phyloP scores from a whole-genome alignment of 2,888 invertebrate genomes.

The Pristionchus arcanus region DNA sequence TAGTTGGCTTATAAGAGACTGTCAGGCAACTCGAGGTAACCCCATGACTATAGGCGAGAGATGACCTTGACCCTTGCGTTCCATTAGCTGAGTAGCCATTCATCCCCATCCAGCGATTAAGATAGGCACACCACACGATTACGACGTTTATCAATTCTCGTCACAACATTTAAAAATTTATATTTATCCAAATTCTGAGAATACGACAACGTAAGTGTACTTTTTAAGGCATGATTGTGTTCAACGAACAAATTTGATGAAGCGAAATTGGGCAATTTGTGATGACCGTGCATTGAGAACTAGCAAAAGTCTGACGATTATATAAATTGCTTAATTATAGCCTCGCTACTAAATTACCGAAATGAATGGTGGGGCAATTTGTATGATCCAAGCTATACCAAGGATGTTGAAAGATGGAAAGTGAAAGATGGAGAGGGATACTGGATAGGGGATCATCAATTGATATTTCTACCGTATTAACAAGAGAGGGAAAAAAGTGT shows the following conservation, averaged over 20 bases:
- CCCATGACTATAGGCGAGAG: not conserved
- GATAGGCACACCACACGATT: conserved; percentile 25
- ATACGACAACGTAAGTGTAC: conserved; percentile 24
- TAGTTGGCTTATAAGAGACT: not conserved
- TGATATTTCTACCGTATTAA: conserved; percentile 32
- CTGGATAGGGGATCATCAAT: conserved; percentile 29
- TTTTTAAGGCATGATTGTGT: conserved; percentile 15
- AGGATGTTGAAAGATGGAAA: not conserved
- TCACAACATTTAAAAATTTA: not conserved
- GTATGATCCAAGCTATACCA: not conserved
- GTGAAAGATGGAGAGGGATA: not conserved
- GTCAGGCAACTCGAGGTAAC: not conserved
- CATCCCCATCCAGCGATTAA: not conserved
- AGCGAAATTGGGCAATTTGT: not conserved
- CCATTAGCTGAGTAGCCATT: not conserved
- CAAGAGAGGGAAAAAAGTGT: not conserved
- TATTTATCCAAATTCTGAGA: conserved; percentile 27
- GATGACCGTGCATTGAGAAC: not conserved
- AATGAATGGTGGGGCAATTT: not conserved
- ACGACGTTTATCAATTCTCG: not conserved
- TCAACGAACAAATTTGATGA: not conserved
- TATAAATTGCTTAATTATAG: not conserved
- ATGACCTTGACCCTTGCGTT: conserved; percentile 3
- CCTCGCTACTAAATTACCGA: not conserved
- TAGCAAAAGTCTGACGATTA: not conserved